Conservation (phyloP, 2,888 invertebrate genomes). For the Rotaria macrura region DNA sequence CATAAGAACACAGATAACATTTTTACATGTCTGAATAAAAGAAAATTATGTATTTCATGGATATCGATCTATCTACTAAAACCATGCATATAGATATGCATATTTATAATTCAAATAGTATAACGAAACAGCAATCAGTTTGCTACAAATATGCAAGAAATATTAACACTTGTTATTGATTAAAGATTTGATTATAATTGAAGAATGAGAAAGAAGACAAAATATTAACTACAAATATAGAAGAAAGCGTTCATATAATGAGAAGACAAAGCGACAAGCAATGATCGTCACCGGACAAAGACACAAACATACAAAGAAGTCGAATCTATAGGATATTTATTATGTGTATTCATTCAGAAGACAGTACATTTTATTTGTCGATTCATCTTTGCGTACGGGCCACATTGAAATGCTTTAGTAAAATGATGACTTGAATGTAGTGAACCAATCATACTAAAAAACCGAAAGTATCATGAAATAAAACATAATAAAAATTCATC, state of each 20-base stretch:
- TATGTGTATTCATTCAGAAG: neutral
- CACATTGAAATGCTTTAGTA: neutral
- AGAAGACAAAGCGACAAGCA: neutral
- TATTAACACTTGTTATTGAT: neutral
- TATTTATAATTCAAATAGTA: neutral
- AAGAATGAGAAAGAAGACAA: neutral
- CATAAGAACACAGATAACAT: too few relatives aligned
- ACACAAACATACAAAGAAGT: neutral
- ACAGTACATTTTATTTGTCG: neutral
- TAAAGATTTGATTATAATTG: neutral
- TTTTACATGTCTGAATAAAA: too few relatives aligned
- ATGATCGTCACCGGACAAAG: neutral
- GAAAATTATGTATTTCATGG: too few relatives aligned
- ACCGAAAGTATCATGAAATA: too few relatives aligned
- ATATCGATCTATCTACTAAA: neutral
- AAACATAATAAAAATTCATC: neutral
- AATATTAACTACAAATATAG: neutral
- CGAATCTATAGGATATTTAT: neutral
- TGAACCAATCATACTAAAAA: conserved; percentile 4
- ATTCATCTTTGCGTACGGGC: neutral
- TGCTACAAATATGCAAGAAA: too few relatives aligned
- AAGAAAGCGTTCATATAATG: neutral
- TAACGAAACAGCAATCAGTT: too few relatives aligned
- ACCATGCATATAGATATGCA: neutral
- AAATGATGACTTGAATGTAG: neutral